A percentile compares a stretch with the other conserved stretches of the same genome.
Evolutionary conservation across 2,888 invertebrate species (phyloP).

Genomic region (Heliconius ismenius): DNA sequence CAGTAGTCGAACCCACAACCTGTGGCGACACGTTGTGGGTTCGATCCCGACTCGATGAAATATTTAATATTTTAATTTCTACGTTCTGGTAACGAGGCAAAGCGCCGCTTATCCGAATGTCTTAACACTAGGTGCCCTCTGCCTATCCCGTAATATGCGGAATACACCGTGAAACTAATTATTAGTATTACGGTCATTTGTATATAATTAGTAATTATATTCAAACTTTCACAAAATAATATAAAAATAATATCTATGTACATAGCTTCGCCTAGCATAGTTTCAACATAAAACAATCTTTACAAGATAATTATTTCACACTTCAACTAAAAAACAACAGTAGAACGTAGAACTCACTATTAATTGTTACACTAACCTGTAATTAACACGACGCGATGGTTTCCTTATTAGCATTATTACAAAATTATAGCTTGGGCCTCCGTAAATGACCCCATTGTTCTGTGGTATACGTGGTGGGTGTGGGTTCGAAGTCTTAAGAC

Average conservation of each 20-base stretch:
- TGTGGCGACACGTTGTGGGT: not conserved
- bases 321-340: conserved; percentile 31
- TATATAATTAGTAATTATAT: too few relatives aligned
- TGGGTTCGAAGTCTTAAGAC: not conserved
- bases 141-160: not conserved
- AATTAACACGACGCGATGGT: conserved; percentile 18
- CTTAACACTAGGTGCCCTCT: not conserved
- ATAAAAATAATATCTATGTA: not conserved
- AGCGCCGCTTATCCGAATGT: not conserved
- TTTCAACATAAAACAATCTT: not conserved
- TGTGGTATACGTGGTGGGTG: not conserved
- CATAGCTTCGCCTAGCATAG: conserved; percentile 15
- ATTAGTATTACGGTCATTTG: not conserved
- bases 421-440: conserved; percentile 6
- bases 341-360: conserved; percentile 7
- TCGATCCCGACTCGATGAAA: not conserved
- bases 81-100: not conserved
- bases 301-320: conserved; percentile 30
- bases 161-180: not conserved
- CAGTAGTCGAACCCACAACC: too few relatives aligned
- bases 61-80: not conserved
- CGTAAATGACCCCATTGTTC: not conserved
- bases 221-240: not conserved
- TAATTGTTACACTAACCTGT: conserved; percentile 12
- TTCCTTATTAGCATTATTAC: conserved; percentile 23